These are phyloP conservation scores for Emys orbicularis DNA, from an alignment of 2,797 vertebrate genomes.

Conservation along the genomic window DNA sequence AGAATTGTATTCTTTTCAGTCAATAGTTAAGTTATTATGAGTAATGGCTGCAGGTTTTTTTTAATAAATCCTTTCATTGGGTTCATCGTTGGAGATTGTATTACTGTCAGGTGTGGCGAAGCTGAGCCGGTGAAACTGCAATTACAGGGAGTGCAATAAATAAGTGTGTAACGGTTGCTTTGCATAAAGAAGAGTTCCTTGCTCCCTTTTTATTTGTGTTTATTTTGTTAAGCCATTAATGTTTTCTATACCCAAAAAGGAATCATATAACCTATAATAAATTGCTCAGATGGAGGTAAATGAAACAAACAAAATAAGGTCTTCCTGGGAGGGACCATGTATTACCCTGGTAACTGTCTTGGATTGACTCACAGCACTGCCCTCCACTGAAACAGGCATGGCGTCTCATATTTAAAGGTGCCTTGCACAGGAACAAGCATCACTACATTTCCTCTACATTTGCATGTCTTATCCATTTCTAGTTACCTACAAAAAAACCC, in stretches of 20 bases:
- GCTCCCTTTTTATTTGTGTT: constrained; percentile 58
- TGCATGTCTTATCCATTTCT: not conserved
- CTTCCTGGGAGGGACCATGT: not conserved
- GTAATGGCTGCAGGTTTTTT: constrained; percentile 10
- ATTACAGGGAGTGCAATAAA: constrained; percentile 70
- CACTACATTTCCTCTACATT: not conserved
- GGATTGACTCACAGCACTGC: not conserved
- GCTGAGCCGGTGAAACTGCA: constrained; percentile 55
- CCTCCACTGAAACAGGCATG: not conserved
- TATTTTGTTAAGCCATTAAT: constrained; percentile 49
- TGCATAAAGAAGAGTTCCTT: constrained; percentile 71
- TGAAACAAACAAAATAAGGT: not conserved
- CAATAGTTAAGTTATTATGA: constrained; percentile 40
- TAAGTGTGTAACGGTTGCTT: constrained; percentile 57
- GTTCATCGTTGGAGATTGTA: constrained; percentile 50
- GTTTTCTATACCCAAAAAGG: constrained; percentile 20
- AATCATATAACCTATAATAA: not conserved
- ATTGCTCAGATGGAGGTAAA: not conserved
- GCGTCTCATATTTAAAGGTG: not conserved
- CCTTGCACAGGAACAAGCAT: not conserved
- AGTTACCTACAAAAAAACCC: fast-evolving
- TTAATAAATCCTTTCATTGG: constrained; percentile 46
- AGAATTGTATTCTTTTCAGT: constrained; percentile 1
- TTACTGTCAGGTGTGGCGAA: constrained; percentile 27
- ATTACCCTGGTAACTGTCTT: not conserved